Percentiles rank a stretch among this genome's conserved stretches.
These are phyloP conservation scores for Hydrotaea cyrtoneurina DNA, from an alignment of 2,888 invertebrate species.

Conservation along the genomic window DNA sequence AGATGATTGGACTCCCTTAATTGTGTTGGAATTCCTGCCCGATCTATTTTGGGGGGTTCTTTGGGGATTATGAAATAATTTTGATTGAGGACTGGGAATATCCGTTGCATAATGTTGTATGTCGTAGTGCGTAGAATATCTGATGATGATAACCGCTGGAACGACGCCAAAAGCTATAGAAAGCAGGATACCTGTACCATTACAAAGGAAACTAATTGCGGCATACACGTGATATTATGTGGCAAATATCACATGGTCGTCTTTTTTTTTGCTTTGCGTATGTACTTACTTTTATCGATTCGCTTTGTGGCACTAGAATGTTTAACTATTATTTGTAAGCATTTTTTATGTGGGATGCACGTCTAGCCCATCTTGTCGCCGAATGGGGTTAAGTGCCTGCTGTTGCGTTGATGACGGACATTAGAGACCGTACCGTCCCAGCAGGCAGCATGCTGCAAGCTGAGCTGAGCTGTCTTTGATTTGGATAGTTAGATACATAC, in stretches of 20 bases:
- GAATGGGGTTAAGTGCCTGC: neutral
- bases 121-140: conserved; percentile 28
- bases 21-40: too few relatives aligned
- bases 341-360: neutral
- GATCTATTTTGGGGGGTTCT: neutral
- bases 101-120: conserved; percentile 8
- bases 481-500: neutral
- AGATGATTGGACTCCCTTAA: too few relatives aligned
- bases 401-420: neutral
- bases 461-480: neutral
- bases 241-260: conserved; percentile 17
- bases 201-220: conserved; percentile 21
- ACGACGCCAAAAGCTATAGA: conserved; percentile 30
- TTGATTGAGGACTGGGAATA: neutral
- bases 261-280: neutral
- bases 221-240: conserved; percentile 22
- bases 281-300: neutral
- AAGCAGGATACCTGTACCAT: conserved; percentile 30
- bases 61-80: neutral
- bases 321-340: too few relatives aligned
- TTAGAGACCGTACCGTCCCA: too few relatives aligned
- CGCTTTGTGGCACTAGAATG: neutral
- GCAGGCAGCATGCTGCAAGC: too few relatives aligned
- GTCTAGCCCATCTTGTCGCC: neutral
- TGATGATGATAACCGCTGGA: conserved; percentile 23